Evolutionary conservation across 2,797 vertebrate genomes (phyloP).

Genomic region (Anabacerthia variegaticeps): DNA sequence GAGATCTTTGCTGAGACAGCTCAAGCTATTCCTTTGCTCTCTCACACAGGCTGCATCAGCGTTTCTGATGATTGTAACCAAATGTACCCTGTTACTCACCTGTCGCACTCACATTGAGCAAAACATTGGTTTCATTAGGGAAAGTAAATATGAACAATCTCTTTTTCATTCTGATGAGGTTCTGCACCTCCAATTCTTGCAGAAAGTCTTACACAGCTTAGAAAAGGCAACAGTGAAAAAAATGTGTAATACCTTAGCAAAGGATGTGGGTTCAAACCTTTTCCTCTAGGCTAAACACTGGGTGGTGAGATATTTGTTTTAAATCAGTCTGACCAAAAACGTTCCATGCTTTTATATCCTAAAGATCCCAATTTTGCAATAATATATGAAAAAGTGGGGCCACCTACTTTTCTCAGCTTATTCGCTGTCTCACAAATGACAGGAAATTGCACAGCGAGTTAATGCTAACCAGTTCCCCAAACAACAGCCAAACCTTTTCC

Average conservation of each 20-base stretch:
- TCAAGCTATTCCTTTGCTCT: not conserved
- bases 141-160: not conserved
- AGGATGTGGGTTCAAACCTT: not conserved
- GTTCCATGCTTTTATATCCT: not conserved
- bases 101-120: accelerated
- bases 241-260: not conserved
- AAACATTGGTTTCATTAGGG: not conserved
- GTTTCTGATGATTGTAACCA: not conserved
- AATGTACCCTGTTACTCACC: not conserved
- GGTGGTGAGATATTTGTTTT: not conserved
- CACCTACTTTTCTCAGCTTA: slow-evolving; percentile 23
- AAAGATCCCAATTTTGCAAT: not conserved
- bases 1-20: not conserved
- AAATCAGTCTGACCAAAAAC: not conserved
- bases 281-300: not conserved
- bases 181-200: not conserved
- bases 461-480: slow-evolving; percentile 37
- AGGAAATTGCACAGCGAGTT: slow-evolving; percentile 42
- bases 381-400: not conserved
- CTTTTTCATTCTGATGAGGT: not conserved
- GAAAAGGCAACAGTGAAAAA: not conserved
- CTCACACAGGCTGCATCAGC: not conserved
- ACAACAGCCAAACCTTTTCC: not conserved
- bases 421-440: not conserved
- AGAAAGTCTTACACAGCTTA: not conserved